These are phyloP conservation scores for Cantharis rufa DNA, from an alignment of 2,888 invertebrate species.

Conservation along the genomic window DNA sequence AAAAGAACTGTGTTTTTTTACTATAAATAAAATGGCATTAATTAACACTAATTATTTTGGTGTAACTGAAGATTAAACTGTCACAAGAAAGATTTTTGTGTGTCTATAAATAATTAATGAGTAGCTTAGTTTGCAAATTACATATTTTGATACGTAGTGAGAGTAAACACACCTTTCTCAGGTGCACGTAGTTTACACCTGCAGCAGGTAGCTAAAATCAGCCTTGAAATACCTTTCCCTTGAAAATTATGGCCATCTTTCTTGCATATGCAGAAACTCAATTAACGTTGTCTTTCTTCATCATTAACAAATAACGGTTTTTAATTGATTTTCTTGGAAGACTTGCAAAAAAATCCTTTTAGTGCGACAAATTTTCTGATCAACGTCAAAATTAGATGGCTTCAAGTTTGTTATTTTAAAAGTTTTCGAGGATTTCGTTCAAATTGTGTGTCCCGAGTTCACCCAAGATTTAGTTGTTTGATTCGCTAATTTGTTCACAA, in stretches of 20 bases:
- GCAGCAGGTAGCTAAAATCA: constrained; percentile 43
- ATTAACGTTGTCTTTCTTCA: constrained; percentile 29
- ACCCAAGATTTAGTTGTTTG: neutral
- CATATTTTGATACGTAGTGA: constrained; percentile 5
- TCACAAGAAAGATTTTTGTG: constrained; percentile 2
- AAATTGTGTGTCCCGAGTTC: neutral
- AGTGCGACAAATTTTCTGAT: neutral
- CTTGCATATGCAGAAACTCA: constrained; percentile 21
- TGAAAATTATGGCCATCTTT: constrained; percentile 29
- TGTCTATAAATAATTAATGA: neutral
- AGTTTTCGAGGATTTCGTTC: neutral
- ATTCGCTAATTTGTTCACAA: neutral
- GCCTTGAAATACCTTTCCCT: constrained; percentile 44
- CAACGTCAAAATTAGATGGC: neutral
- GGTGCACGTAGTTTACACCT: constrained; percentile 38
- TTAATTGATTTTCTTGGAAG: constrained; percentile 42
- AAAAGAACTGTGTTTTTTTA: neutral
- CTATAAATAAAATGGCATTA: neutral
- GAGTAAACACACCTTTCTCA: constrained; percentile 28
- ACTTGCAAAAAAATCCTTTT: constrained; percentile 31
- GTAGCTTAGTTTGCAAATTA: constrained; percentile 1
- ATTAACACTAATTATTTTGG: neutral
- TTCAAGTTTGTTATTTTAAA: neutral
- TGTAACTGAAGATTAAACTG: neutral
- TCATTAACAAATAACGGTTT: constrained; percentile 42